phyloP scores from a whole-genome alignment of 2,888 invertebrate species.

The Phalangium opilio region DNA sequence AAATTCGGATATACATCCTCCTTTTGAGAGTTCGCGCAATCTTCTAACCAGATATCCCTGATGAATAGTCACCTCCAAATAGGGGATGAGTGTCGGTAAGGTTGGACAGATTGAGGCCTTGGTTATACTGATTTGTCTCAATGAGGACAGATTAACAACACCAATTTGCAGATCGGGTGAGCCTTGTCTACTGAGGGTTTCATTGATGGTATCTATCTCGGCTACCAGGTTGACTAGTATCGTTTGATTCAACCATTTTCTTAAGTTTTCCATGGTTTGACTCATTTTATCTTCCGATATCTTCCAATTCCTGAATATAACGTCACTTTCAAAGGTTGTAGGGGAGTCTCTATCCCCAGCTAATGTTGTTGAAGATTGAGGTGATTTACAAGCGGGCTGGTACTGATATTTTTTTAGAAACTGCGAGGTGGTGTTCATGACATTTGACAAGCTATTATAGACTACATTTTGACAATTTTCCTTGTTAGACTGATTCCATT shows the following conservation, averaged over 20 bases:
- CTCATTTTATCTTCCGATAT: no score
- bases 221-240: conserved; percentile 55
- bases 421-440: no score
- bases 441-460: no score
- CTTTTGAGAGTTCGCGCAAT: conserved; percentile 56
- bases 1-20: conserved; percentile 75
- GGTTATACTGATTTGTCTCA: conserved; percentile 52
- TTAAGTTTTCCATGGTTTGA: no score
- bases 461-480: no score
- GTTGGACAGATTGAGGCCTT: conserved; percentile 41
- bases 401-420: no score
- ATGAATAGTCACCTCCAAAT: conserved; percentile 62
- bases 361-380: no score
- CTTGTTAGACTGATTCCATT: no score
- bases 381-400: no score
- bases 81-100: conserved; percentile 50
- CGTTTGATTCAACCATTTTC: conserved; percentile 69
- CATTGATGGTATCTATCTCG: conserved; percentile 57
- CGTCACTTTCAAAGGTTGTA: no score
- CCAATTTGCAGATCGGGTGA: conserved; percentile 33
- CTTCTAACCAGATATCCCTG: conserved; percentile 71
- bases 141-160: conserved; percentile 48
- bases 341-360: no score
- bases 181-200: conserved; percentile 51
- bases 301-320: no score